Conservation (phyloP, 53 echinoderm and acorn worm genomes). For the Zoroaster sp. region DNA sequence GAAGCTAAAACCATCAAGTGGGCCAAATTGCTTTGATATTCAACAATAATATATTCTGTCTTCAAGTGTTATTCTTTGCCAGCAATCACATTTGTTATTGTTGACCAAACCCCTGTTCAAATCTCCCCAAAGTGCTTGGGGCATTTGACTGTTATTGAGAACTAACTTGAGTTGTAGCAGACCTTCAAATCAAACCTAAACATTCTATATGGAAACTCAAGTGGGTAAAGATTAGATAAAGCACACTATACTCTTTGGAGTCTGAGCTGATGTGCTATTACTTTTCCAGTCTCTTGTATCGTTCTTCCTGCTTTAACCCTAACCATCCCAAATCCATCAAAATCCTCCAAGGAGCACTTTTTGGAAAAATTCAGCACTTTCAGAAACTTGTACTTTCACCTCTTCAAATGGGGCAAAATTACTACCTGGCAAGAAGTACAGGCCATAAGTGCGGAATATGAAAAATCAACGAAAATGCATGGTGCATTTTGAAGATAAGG, state of each 20-base stretch:
- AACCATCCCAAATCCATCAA: too few relatives aligned
- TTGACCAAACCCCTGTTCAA: constrained; percentile 26
- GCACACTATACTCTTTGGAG: not conserved
- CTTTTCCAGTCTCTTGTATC: not conserved
- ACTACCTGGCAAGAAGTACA: too few relatives aligned
- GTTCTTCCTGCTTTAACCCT: too few relatives aligned
- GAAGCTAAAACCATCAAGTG: constrained; percentile 29
- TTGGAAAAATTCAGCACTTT: too few relatives aligned
- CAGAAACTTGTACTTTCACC: too few relatives aligned
- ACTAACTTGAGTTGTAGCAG: constrained; percentile 22
- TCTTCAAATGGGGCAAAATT: too few relatives aligned
- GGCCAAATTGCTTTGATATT: constrained; percentile 50
- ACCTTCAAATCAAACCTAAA: constrained; percentile 25
- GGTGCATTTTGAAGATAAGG: too few relatives aligned
- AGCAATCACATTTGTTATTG: constrained; percentile 26
- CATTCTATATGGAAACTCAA: not conserved
- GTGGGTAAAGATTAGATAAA: constrained; percentile 33
- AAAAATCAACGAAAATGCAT: too few relatives aligned
- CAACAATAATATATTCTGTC: constrained; percentile 37
- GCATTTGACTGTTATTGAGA: constrained; percentile 4
- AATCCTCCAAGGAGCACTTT: too few relatives aligned
- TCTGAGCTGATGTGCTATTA: not conserved
- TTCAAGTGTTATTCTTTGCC: not conserved
- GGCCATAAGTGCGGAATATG: too few relatives aligned
- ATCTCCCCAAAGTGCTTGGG: constrained; percentile 35